Evolutionary conservation across 1,140 invertebrate genomes (phyloP), one percentile per base, ranked within the genome.

Genomic region (Tetraneura akinire): DNA sequence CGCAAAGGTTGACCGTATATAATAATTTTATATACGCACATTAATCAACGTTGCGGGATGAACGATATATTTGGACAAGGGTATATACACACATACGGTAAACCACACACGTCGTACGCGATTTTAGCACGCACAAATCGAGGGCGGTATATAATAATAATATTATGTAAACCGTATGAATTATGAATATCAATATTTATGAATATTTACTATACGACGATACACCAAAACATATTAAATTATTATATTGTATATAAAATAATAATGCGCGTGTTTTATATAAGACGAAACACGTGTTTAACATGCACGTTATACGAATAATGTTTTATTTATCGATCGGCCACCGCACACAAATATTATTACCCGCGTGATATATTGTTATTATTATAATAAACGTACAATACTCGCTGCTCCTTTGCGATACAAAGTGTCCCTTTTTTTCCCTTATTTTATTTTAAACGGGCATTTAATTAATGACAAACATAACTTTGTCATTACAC

Each of bases 41-140:
- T 68, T 47, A 68, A 68, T 68, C 66, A 68, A 68, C 29, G 60
- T n/a, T 8, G 16, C 13, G 60, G 29, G 57, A 29, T n/a, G 64
- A n/a, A 68, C 21, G 37, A 47, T 68, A 47, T 68, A 68, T 68
- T 68, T 68, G 66, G 66, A 68, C 64, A 68, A 68, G 60, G 32
- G 32, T 16, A 37, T n/a, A n/a, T n/a, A n/a, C n/a, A n/a, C n/a
- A n/a, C n/a, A n/a, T n/a, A n/a, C 37, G 6, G 8, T n/a, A 23
- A 68, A 23, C 23, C 42, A 68, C 64, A 68, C 66, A 47, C 21
- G 66, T 45, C 66, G 37, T 14, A 68, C 10, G 45, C 23, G 14
- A 68, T 68, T 47, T 68, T 47, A 14, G 66, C 66, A 68, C 21
- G 8, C 26, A 62, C 37, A 9, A 23, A 13, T 47, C 66, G 11